These are phyloP conservation scores for Galleria mellonella DNA, from an alignment of 1,140 invertebrate genomes.

Conservation along the genomic window DNA sequence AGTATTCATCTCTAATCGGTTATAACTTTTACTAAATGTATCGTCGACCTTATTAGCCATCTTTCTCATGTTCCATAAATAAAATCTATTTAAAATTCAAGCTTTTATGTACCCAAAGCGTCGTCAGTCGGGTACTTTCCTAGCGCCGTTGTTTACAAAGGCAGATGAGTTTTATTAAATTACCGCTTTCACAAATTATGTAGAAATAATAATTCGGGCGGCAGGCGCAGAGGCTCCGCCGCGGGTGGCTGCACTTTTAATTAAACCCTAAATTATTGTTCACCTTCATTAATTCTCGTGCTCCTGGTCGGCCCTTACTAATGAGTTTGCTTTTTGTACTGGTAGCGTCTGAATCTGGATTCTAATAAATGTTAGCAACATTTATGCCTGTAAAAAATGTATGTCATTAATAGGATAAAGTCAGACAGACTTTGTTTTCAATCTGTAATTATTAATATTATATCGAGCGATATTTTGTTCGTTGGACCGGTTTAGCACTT, in stretches of 20 bases:
- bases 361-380: constrained; percentile 13
- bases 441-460: too few relatives aligned
- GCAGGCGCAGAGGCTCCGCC: constrained; percentile 33
- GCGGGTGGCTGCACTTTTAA: constrained; percentile 66
- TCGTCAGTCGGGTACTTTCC: constrained; percentile 13
- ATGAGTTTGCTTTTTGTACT: constrained; percentile 67
- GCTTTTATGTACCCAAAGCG: too few relatives aligned
- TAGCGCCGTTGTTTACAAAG: constrained; percentile 15
- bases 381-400: too few relatives aligned
- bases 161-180: constrained; percentile 61
- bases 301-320: constrained; percentile 55
- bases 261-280: constrained; percentile 71
- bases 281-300: constrained; percentile 66
- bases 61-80: too few relatives aligned
- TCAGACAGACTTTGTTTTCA: too few relatives aligned
- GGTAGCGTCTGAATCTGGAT: constrained; percentile 20
- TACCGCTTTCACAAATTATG: constrained; percentile 68
- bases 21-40: too few relatives aligned
- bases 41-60: too few relatives aligned
- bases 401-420: too few relatives aligned
- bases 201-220: constrained; percentile 55
- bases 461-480: too few relatives aligned
- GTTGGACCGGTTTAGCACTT: too few relatives aligned
- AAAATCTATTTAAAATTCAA: too few relatives aligned
- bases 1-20: too few relatives aligned